Evolutionary conservation across 2,113 vertebrate species (phyloP), one percentile per base, ranked within the genome.

Genomic region (Sebastes fasciatus): DNA sequence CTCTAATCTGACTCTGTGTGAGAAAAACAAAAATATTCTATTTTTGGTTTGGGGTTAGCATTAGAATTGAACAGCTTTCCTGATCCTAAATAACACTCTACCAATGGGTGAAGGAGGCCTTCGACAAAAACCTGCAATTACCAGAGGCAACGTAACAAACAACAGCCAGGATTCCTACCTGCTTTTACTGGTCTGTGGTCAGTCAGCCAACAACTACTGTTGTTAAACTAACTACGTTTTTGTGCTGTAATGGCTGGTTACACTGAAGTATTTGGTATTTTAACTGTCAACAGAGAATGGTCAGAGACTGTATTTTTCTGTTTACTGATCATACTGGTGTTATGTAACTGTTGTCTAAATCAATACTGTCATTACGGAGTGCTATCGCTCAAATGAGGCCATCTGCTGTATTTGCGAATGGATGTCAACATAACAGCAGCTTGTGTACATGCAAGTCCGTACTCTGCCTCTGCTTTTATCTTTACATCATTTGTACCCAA

Each of bases 61-160:
- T 52, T 60, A 68, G 11, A 21, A 65, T 43, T 8, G 19, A 77
- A 52, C 43, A 68, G 51, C 10, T 71, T 74, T 17, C 54, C 52
- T 79, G 21, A 69, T 83, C 19, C 77, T 78, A 78, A 88, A 89
- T 89, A 74, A 86, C 13, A 86, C 71, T 5, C 57, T 81, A 51
- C 42, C 66, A 69, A 34, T 45, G 21, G 19, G 64, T 26, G 60
- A 23, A 66, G 12, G 63, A 21, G 42, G 60, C 52, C 16, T 73
- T 55, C 71, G 79, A 74, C 75, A 79, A 85, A 87, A 84, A 76
- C 83, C 80, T 88, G 34, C 76, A 90, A 89, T 91, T 90, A 89
- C 72, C 23, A 64, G 48, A 13, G 34, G 54, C 74, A 75, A 60
- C 21, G 19, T 23, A 67, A 66, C 1, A 8, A 77, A 87, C 80